Evolutionary conservation across 2,888 invertebrate species (phyloP), one percentile per base, ranked within the genome.

Genomic region (Cephonodes hylas): DNA sequence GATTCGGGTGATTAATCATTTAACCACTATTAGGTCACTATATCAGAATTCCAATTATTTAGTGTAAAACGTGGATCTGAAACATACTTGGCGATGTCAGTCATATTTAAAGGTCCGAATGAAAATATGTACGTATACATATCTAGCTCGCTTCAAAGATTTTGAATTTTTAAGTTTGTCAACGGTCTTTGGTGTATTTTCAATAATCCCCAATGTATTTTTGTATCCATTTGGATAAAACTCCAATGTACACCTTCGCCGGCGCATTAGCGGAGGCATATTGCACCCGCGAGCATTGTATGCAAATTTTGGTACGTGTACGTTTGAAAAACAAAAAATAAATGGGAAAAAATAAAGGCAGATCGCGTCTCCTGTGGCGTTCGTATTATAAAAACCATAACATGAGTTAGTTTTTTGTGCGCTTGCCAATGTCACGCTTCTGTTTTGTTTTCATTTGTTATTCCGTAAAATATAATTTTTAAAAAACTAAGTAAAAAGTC

Each of bases 271-370:
- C 83, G 75, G 72, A 73, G 73, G 81, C 89, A 88, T 89, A 89
- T 88, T 88, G 89, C 89, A 88, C 88, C 84, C 80, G 73, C 61
- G 56, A 64, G 83, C 85, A 92, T 92, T 92, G 91, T 91, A 91
- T 91, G 91, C 91, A 87, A 91, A 91, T 90, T 63, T 62, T 53
- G 69, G 78, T 78, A 88, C 90, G 86, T 91, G 91, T 90, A 84
- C 85, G 86, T 88, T 87, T 86, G 71, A 75, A 83, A 75, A 78
- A 83, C 84, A 86, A 84, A 83, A 81, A 78, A 69, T 71, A 72
- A 63, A 63, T 22, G 45, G 45, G 23, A 45, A 60, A 48, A 60
- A 44, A 58, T 23, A 46, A 53, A 60, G 34, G 25, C n/a, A 38
- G 69, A 72, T 66, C 66, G 53, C 42, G 42, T 59, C 45, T 34